Conservation (phyloP, 2,888 invertebrate species). For the Blastobasis adustella region DNA sequence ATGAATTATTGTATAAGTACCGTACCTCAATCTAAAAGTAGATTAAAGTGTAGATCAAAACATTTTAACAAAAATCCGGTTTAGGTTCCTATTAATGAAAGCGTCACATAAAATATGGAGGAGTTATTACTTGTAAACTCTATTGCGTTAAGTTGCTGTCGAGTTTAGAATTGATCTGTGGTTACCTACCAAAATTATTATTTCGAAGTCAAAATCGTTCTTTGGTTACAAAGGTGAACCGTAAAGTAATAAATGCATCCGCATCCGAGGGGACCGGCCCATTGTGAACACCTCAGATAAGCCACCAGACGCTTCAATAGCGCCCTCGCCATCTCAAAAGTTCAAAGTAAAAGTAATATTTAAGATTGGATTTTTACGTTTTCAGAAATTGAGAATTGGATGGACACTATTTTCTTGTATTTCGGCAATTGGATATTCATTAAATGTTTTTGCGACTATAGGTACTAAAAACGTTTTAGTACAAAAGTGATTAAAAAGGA, state of each 20-base stretch:
- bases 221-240: conserved; percentile 1
- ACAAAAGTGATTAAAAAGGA: too few species aligned
- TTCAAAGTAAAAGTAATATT: too few species aligned
- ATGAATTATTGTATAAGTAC: background rate
- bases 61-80: background rate
- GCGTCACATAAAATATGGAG: background rate
- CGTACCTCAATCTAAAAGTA: background rate
- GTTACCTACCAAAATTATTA: background rate
- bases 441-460: too few species aligned
- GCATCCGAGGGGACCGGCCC: conserved; percentile 19
- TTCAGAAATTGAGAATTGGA: too few species aligned
- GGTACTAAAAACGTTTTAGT: too few species aligned
- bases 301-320: too few species aligned
- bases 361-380: too few species aligned
- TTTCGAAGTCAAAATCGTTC: background rate
- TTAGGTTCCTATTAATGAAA: background rate
- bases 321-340: too few species aligned
- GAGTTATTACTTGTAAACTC: background rate
- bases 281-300: conserved; percentile 9
- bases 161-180: background rate
- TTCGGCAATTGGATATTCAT: too few species aligned
- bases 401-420: too few species aligned
- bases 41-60: background rate
- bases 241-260: conserved; percentile 31
- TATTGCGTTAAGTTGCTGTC: background rate